Percentiles rank a stretch among this genome's conserved stretches.
phyloP scores from a whole-genome alignment of 2,797 vertebrate species.

The Falco concolor region DNA sequence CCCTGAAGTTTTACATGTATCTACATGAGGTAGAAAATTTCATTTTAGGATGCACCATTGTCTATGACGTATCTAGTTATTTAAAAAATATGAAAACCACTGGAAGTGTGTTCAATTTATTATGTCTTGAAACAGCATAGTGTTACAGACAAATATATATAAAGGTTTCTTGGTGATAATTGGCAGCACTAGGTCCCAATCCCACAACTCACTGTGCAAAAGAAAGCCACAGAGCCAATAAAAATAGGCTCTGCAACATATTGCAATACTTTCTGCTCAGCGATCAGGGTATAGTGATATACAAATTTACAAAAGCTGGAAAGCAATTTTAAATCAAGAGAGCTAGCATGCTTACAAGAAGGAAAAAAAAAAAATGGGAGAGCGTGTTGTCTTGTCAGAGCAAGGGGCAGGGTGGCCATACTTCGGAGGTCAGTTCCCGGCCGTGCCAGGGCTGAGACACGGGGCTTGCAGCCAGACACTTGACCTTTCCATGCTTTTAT shows the following conservation, averaged over 20 bases:
- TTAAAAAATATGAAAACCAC: not conserved
- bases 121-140: not conserved
- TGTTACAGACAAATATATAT: not conserved
- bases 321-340: not conserved
- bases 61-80: not conserved
- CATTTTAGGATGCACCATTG: not conserved
- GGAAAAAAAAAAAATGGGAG: not conserved
- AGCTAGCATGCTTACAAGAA: not conserved
- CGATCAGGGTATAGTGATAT: not conserved
- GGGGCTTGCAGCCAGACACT: not conserved
- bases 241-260: not conserved
- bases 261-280: not conserved
- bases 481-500: constrained; percentile 26
- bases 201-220: not conserved
- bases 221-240: not conserved
- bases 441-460: fast-evolving
- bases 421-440: not conserved
- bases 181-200: not conserved
- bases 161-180: not conserved
- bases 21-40: not conserved
- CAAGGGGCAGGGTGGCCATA: not conserved
- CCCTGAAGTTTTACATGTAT: not conserved
- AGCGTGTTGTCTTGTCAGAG: not conserved
- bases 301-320: not conserved
- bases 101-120: not conserved